Evolutionary conservation across 2,113 vertebrate species (phyloP).

Genomic region (Australoheros scitulus): DNA sequence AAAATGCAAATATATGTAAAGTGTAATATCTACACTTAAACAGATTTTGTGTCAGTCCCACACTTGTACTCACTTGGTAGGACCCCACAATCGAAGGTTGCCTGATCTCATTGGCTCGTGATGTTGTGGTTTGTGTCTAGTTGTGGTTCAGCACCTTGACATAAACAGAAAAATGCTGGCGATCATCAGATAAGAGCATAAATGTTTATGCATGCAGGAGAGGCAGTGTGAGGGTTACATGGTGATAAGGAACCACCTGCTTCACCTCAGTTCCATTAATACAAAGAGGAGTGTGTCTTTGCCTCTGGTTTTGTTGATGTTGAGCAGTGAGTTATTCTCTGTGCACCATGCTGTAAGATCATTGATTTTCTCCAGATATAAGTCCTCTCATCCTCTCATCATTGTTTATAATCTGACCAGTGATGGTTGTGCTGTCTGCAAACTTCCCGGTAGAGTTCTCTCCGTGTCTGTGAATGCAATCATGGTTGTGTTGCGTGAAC

Average conservation of each 20-base stretch:
- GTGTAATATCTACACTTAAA: rapidly evolving
- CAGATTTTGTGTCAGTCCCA: neutral
- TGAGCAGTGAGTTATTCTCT: neutral
- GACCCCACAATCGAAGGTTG: neutral
- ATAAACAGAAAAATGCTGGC: neutral
- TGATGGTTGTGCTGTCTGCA: neutral
- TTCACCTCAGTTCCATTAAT: neutral
- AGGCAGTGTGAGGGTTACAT: neutral
- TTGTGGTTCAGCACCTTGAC: neutral
- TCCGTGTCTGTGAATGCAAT: neutral
- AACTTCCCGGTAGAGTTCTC: neutral
- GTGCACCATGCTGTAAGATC: neutral
- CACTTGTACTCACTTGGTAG: neutral
- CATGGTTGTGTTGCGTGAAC: rapidly evolving
- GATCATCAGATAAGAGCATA: neutral
- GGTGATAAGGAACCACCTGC: no score
- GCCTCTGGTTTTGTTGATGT: neutral
- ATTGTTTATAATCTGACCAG: neutral
- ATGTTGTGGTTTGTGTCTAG: neutral
- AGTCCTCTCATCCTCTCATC: neutral
- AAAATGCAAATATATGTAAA: neutral
- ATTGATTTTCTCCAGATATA: neutral
- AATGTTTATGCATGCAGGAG: conserved; percentile 6
- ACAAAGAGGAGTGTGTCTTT: neutral
- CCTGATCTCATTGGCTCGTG: no score